Base-by-base conservation (phyloP, 2,888 invertebrate genomes). In the Heliconius sara region DNA sequence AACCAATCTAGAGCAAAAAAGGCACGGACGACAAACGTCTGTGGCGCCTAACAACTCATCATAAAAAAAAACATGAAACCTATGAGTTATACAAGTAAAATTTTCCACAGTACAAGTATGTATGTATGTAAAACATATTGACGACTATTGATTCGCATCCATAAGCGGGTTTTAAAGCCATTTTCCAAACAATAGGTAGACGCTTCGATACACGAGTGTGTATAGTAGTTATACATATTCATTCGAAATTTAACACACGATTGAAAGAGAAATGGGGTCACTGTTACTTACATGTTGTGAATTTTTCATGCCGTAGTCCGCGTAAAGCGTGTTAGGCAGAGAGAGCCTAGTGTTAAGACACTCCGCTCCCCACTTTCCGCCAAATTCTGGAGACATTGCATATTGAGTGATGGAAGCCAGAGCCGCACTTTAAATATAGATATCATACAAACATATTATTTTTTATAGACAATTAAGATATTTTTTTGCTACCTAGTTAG, bases 61-160 rank as follows among this genome's bases (percentile, higher is more conserved):
- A 34, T 34, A 34, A 34, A 34, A 9, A 34, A 34, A 47, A 19
- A 57, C 7, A 22, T 22, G 22, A 57, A 57, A 57, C 57, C 9
- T 22, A 57, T 5, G 6, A 19, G 47, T 47, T 19, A 22, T 9
- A 57, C 9, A 22, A 57, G 9, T 57, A 2, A 57, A 57, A 57
- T 57, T 57, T n/a, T n/a, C 22, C 57, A 19, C 19, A 52, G 6
- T 67, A 67, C 34, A 19, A 22, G 10, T 27, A 27, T 57, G 19
- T 52, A 39, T 39, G 34, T 52, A 73, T 57, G 13, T 25, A 73
- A 34, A 73, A 43, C 52, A 67, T 67, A 70, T 79, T 75, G 78
- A 79, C 78, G 70, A 39, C 78, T 74, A 82, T 80, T 77, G 81
- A 82, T 81, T 79, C 78, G 30, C 76, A 72, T 47, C 63, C 71